Evolutionary conservation across 2,113 vertebrate species (phyloP).

Genomic region (Porphyrio hochstetteri): DNA sequence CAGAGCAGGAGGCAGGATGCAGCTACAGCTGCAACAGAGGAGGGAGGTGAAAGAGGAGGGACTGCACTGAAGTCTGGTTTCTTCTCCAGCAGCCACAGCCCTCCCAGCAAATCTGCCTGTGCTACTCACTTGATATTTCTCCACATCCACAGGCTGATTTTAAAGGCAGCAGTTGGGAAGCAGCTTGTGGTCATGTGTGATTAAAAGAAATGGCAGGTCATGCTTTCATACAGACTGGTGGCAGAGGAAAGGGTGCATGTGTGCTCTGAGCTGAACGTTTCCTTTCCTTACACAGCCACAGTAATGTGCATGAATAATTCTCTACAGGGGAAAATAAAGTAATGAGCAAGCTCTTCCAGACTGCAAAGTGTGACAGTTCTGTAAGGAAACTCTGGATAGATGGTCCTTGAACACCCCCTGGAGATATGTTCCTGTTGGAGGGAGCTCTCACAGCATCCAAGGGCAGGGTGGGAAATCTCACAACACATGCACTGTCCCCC

Average conservation of each 20-base stretch:
- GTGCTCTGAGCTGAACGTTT: not conserved
- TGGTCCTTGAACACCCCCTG: not conserved
- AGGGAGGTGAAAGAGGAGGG: not conserved
- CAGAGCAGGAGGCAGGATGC: not conserved
- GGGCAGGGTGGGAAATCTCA: not conserved
- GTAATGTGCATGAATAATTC: not conserved
- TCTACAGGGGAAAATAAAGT: not conserved
- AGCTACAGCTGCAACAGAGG: not conserved
- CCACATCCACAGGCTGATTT: not conserved
- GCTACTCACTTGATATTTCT: not conserved
- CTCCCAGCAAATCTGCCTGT: not conserved
- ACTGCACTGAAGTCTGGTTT: not conserved
- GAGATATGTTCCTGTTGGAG: not conserved
- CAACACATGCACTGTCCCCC: not conserved
- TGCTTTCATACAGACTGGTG: not conserved
- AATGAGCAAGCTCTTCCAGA: not conserved
- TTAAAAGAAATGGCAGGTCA: not conserved
- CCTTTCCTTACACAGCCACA: not conserved
- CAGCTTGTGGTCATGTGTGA: not conserved
- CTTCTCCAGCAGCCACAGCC: not conserved
- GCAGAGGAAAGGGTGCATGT: not conserved
- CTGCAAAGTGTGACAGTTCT: not conserved
- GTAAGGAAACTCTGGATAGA: not conserved
- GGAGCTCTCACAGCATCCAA: not conserved
- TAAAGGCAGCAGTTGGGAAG: not conserved